Evolutionary conservation across 2,888 invertebrate species (phyloP), one percentile per base, ranked within the genome.

Genomic region (Salpingus planirostris): DNA sequence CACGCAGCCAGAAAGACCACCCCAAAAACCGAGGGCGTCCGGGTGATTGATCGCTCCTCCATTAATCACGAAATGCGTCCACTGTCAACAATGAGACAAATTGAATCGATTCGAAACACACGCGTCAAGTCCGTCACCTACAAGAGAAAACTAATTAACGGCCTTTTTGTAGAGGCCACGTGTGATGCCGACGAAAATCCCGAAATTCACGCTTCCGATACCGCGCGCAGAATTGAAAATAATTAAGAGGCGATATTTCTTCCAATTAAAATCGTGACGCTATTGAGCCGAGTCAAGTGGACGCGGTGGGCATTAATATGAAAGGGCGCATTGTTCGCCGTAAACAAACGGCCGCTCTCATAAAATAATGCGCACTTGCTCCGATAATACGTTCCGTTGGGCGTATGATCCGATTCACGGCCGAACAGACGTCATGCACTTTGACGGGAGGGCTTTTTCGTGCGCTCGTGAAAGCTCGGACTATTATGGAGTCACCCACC

Each of bases 311-410:
- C 18, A 18, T 6, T 5, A 18, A 18, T 39, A 55, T 56, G 50
- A 58, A 59, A 56, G 55, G 49, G 47, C 41, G 40, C 47, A 59
- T 59, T 59, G 59, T 59, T 54, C 47, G 42, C 42, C 47, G 47
- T 48, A 55, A 27, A 57, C 57, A 57, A 55, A 54, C 50, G 53
- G 50, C 55, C 54, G 57, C 58, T 55, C 57, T 56, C 54, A 51
- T 49, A 44, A 55, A 57, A 60, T 59, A 60, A 60, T 57, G 54
- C 50, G 56, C 59, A 59, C 59, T 60, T 55, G 54, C 46, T 32
- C 39, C 44, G 43, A 55, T 55, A 59, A 57, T 58, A 50, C 46
- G 52, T 54, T 48, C 49, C 49, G 52, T 49, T 52, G 48, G 54
- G 56, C 58, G 55, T 54, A 46, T 58, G 56, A 60, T 59, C 54